Conservation (phyloP, 1,140 invertebrate species). For the Trissolcus basalis region DNA sequence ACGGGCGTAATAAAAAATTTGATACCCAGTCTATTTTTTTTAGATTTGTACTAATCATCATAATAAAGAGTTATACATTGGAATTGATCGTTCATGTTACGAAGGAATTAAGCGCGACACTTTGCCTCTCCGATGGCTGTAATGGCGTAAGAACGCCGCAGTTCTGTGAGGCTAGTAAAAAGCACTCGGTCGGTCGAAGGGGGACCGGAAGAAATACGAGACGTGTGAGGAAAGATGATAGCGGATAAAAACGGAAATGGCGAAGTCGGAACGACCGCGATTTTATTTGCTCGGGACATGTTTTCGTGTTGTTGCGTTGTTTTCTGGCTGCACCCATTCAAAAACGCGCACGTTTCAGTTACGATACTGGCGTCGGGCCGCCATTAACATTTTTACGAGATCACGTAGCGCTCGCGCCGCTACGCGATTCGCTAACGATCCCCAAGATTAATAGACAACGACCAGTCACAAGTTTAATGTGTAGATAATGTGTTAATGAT, state of each 20-base stretch:
- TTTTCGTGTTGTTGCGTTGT: constrained; percentile 59
- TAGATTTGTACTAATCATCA: no score
- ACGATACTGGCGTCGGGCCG: constrained; percentile 36
- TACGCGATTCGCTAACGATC: constrained; percentile 64
- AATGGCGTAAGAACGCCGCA: constrained; percentile 4
- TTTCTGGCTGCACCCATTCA: constrained; percentile 8
- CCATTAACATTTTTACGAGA: constrained; percentile 73
- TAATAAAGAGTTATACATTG: neutral
- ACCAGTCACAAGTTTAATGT: constrained; percentile 55
- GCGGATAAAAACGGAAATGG: constrained; percentile 57
- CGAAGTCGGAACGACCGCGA: constrained; percentile 2
- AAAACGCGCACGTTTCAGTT: constrained; percentile 35
- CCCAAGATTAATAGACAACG: constrained; percentile 62
- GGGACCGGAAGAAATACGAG: constrained; percentile 27
- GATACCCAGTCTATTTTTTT: no score
- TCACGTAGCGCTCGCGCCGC: constrained; percentile 63
- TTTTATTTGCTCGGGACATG: constrained; percentile 57
- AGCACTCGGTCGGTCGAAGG: constrained; percentile 18
- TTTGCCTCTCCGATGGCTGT: constrained; percentile 20
- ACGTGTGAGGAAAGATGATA: constrained; percentile 44
- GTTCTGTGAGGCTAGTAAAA: constrained; percentile 24
- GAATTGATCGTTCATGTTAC: constrained; percentile 11
- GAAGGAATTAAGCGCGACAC: constrained; percentile 32
- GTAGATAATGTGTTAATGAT: constrained; percentile 57
- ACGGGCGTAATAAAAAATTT: no score